These are phyloP conservation scores for Drepana falcataria DNA, from an alignment of 2,888 invertebrate genomes.

Conservation along the genomic window DNA sequence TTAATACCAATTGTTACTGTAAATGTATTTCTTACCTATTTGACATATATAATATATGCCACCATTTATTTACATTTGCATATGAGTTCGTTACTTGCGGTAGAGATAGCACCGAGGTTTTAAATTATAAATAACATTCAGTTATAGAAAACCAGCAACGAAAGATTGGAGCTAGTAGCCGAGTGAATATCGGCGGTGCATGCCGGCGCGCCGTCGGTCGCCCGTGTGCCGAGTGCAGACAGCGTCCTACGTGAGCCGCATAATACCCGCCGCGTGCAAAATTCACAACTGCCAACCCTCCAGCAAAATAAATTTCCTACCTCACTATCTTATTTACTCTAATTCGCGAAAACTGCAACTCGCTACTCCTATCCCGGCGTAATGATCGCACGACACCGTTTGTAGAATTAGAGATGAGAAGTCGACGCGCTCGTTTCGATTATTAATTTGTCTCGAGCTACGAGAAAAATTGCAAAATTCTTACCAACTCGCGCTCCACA, in stretches of 20 bases:
- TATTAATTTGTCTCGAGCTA: slow-evolving; percentile 27
- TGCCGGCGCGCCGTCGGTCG: slow-evolving; percentile 26
- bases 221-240: slow-evolving; percentile 57
- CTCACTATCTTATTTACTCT: slow-evolving; percentile 70
- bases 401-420: slow-evolving; percentile 36
- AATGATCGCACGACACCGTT: slow-evolving; percentile 40
- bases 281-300: slow-evolving; percentile 71
- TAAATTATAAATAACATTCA: slow-evolving; percentile 69
- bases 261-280: slow-evolving; percentile 71
- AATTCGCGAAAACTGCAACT: slow-evolving; percentile 63
- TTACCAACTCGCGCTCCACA: slow-evolving; percentile 35
- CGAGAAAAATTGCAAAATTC: slow-evolving; percentile 28
- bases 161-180: slow-evolving; percentile 29
- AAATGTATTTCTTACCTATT: slow-evolving; percentile 17
- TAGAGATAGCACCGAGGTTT: slow-evolving; percentile 48
- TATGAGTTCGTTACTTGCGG: slow-evolving; percentile 49
- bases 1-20: slow-evolving; percentile 38
- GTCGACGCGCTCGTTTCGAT: slow-evolving; percentile 10
- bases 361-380: slow-evolving; percentile 38
- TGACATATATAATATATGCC: too few relatives aligned
- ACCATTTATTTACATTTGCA: slow-evolving; percentile 7
- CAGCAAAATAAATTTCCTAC: slow-evolving; percentile 70
- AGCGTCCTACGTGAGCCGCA: slow-evolving; percentile 71
- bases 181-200: slow-evolving; percentile 35
- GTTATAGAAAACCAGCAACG: slow-evolving; percentile 51